These are phyloP conservation scores for Sthenelais limicola DNA, from an alignment of 2,888 invertebrate genomes.

Conservation along the genomic window DNA sequence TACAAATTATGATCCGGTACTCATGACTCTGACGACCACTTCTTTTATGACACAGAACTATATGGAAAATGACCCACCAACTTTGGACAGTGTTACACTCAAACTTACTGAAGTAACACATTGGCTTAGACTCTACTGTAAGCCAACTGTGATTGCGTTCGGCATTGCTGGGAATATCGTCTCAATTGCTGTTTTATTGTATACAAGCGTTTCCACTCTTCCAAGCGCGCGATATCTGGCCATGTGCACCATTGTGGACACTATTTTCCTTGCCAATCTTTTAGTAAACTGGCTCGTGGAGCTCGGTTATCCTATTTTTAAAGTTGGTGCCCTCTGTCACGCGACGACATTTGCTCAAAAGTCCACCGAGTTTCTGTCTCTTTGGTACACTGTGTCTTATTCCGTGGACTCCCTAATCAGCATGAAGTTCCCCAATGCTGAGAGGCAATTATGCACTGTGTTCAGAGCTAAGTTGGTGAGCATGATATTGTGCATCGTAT, in stretches of 20 bases:
- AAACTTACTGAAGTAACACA: background rate
- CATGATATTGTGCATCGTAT: background rate
- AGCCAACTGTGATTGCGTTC: background rate
- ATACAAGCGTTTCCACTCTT: background rate
- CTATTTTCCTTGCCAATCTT: constrained; percentile 8
- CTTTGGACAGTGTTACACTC: background rate
- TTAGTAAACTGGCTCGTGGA: constrained; percentile 16
- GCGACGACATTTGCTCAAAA: constrained; percentile 19
- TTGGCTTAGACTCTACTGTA: constrained; percentile 25
- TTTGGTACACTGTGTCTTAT: constrained; percentile 34
- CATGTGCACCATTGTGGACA: background rate
- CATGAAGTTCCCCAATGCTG: constrained; percentile 13
- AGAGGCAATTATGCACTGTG: constrained; percentile 21
- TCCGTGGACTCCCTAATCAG: constrained; percentile 6
- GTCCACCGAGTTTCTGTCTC: constrained; percentile 5
- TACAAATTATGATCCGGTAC: no score
- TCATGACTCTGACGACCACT: no score
- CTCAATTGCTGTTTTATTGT: background rate
- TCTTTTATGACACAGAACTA: background rate
- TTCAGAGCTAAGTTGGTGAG: constrained; percentile 26
- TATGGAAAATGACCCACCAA: background rate
- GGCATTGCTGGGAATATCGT: constrained; percentile 22
- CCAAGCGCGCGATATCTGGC: constrained; percentile 24
- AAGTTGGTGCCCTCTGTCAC: constrained; percentile 15
- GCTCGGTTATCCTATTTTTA: constrained; percentile 19